Evolutionary conservation across 2,113 vertebrate species (phyloP).

Genomic region (Laticauda laticaudata): DNA sequence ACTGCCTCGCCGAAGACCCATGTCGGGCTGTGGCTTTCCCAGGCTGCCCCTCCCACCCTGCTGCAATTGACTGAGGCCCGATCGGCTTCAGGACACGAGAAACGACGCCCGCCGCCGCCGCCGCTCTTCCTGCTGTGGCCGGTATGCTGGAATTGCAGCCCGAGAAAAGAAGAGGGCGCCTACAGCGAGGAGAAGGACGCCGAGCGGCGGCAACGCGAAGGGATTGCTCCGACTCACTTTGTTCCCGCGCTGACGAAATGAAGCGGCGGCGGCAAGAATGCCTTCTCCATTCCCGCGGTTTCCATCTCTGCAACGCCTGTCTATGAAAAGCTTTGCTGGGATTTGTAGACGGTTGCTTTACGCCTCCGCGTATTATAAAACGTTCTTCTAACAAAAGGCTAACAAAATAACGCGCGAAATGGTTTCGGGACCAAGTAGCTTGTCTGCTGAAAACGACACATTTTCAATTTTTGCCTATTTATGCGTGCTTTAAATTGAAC

Average conservation of each 20-base stretch:
- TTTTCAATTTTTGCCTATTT: neutral
- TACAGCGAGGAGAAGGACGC: neutral
- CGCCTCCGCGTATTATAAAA: neutral
- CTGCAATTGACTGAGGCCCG: conserved; percentile 8
- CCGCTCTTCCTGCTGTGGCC: neutral
- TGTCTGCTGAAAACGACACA: neutral
- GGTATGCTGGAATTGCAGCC: neutral
- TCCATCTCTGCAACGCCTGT: neutral
- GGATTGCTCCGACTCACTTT: neutral
- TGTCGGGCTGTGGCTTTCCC: conserved; percentile 41
- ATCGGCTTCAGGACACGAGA: conserved; percentile 14
- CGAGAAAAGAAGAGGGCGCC: neutral
- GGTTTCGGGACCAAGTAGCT: neutral
- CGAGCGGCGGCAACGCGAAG: neutral
- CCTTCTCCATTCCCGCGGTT: neutral
- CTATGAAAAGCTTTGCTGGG: neutral
- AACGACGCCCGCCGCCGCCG: neutral
- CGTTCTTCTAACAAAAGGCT: neutral
- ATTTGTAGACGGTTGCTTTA: neutral
- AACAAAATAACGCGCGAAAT: neutral
- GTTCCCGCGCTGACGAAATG: neutral
- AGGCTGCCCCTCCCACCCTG: conserved; percentile 49
- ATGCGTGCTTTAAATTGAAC: neutral
- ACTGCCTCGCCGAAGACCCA: conserved; percentile 43
- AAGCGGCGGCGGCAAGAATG: neutral